These are phyloP conservation scores for Coptodon rendalli DNA, from an alignment of 2,113 vertebrate genomes.

Conservation along the genomic window DNA sequence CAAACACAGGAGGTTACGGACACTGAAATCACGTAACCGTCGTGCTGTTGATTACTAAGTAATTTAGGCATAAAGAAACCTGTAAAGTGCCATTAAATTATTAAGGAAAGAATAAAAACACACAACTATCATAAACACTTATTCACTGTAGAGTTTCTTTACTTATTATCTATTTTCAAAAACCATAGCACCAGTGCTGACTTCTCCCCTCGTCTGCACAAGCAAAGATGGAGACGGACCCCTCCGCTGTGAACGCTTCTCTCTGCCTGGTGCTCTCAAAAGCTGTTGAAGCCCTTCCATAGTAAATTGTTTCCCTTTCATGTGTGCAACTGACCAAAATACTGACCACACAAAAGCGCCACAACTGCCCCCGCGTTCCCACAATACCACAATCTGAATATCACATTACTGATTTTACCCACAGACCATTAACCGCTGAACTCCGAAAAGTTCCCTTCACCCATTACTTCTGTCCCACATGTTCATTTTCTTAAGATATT, in stretches of 20 bases:
- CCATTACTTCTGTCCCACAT: constrained; percentile 45
- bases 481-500: constrained; percentile 68
- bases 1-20: background rate
- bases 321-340: background rate
- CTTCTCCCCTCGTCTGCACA: background rate
- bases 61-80: background rate
- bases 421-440: constrained; percentile 14
- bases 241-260: background rate
- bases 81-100: background rate
- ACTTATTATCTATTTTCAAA: background rate
- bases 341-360: background rate
- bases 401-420: constrained; percentile 7
- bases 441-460: constrained; percentile 33
- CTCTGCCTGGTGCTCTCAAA: background rate
- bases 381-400: background rate
- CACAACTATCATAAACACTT: background rate
- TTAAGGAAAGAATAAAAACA: background rate
- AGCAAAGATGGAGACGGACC: background rate
- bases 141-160: background rate
- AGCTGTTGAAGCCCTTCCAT: background rate
- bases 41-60: background rate
- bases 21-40: background rate
- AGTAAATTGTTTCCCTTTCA: background rate
- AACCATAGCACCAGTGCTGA: background rate
- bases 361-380: background rate